phyloP scores from a whole-genome alignment of 2,797 vertebrate species.

The Ctenopoma kingsleyae region DNA sequence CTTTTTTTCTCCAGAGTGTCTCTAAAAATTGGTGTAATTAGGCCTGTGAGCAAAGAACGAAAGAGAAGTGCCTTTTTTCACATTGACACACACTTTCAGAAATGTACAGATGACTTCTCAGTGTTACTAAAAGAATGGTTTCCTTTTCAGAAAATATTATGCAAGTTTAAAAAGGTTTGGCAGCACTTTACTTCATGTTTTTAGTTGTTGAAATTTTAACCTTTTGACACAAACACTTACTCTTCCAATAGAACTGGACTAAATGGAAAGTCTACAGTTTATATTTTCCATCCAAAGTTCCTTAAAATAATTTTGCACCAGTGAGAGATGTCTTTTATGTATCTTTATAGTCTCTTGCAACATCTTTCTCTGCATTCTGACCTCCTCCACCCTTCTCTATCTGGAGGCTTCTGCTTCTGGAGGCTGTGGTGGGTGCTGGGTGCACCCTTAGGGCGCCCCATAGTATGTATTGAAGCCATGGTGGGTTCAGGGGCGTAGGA shows the following conservation, averaged over 20 bases:
- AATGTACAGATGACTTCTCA: not conserved
- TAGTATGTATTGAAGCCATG: constrained; percentile 21
- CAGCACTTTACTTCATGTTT: constrained; percentile 3
- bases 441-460: not conserved
- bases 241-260: not conserved
- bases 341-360: not conserved
- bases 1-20: not conserved
- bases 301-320: constrained; percentile 19
- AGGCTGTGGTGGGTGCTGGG: constrained; percentile 7
- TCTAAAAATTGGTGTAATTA: not conserved
- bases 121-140: not conserved
- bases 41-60: not conserved
- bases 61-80: not conserved
- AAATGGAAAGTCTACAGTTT: not conserved
- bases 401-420: constrained; percentile 4
- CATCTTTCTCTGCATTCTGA: constrained; percentile 18
- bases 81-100: not conserved
- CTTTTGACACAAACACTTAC: constrained; percentile 6
- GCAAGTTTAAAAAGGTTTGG: not conserved
- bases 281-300: constrained; percentile 33
- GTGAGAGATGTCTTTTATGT: not conserved
- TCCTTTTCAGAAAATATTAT: not conserved
- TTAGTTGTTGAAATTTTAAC: constrained; percentile 1
- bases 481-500: constrained; percentile 43
- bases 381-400: constrained; percentile 24